These are phyloP conservation scores for Sebastes steindachneri DNA, from an alignment of 2,797 vertebrate genomes.

Conservation along the genomic window DNA sequence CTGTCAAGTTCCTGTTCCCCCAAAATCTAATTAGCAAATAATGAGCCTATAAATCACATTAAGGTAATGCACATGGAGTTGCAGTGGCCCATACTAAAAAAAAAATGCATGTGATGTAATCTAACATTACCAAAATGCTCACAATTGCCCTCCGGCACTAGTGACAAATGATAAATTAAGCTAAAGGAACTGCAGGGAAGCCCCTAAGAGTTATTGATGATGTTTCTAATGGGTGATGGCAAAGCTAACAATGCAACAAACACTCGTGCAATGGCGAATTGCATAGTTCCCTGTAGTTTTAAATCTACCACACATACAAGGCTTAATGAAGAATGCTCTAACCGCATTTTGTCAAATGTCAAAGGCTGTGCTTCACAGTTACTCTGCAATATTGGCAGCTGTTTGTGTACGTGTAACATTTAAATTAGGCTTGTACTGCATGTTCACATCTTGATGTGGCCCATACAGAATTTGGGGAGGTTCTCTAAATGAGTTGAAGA, in stretches of 20 bases:
- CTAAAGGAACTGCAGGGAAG: neutral
- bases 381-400: neutral
- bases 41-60: neutral
- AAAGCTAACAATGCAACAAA: neutral
- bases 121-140: neutral
- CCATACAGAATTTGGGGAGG: neutral
- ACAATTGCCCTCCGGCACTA: neutral
- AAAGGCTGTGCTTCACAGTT: neutral
- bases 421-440: constrained; percentile 15
- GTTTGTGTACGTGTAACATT: constrained; percentile 17
- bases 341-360: neutral
- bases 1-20: neutral
- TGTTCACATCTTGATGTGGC: constrained; percentile 4
- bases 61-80: neutral
- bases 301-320: neutral
- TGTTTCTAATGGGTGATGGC: neutral
- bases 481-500: constrained; percentile 36
- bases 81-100: neutral
- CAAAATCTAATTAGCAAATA: neutral
- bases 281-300: neutral
- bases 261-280: neutral
- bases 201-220: neutral
- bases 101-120: neutral
- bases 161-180: neutral
- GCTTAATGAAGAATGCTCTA: too few species aligned